Conservation (phyloP, 2,113 vertebrate genomes). For the Takifugu bimaculatus region DNA sequence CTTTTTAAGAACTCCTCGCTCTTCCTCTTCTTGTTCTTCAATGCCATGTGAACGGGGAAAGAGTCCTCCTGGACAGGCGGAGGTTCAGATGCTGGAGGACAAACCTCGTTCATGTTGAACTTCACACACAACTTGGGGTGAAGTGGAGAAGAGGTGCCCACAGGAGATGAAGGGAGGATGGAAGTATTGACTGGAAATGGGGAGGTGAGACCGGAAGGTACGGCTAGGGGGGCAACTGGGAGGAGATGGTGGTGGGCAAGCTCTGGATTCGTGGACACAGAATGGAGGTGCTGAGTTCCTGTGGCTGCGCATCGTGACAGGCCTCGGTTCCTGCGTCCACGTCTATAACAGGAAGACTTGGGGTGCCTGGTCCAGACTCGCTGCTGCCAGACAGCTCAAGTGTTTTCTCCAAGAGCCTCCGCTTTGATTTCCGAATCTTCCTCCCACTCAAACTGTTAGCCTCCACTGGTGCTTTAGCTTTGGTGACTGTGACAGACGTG, state of each 20-base stretch:
- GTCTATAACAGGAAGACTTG: slow-evolving; percentile 74
- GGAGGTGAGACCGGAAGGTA: not conserved
- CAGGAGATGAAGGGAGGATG: not conserved
- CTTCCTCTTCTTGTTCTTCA: slow-evolving; percentile 79
- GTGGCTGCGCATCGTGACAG: not conserved
- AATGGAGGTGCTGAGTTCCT: slow-evolving; percentile 3
- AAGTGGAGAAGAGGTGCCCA: slow-evolving; percentile 21
- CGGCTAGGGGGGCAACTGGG: slow-evolving; percentile 7
- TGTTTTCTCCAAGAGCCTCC: slow-evolving; percentile 74
- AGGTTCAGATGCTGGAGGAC: not conserved
- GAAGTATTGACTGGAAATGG: not conserved
- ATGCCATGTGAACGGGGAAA: slow-evolving; percentile 45
- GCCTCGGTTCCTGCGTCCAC: slow-evolving; percentile 7
- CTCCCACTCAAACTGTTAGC: slow-evolving; percentile 28
- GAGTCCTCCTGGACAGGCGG: slow-evolving; percentile 7
- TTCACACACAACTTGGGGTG: not conserved
- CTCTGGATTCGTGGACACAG: not conserved
- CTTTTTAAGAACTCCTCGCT: slow-evolving; percentile 67
- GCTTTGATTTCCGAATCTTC: slow-evolving; percentile 76
- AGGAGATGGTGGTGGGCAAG: slow-evolving; percentile 17
- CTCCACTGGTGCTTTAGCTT: slow-evolving; percentile 67
- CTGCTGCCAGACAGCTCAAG: slow-evolving; percentile 42
- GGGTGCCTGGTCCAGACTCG: slow-evolving; percentile 43
- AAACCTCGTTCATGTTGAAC: accelerated
- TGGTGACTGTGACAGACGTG: slow-evolving; percentile 80